These are phyloP conservation scores for Heterodera filipjevi DNA, from an alignment of 2,888 invertebrate species.

Conservation along the genomic window DNA sequence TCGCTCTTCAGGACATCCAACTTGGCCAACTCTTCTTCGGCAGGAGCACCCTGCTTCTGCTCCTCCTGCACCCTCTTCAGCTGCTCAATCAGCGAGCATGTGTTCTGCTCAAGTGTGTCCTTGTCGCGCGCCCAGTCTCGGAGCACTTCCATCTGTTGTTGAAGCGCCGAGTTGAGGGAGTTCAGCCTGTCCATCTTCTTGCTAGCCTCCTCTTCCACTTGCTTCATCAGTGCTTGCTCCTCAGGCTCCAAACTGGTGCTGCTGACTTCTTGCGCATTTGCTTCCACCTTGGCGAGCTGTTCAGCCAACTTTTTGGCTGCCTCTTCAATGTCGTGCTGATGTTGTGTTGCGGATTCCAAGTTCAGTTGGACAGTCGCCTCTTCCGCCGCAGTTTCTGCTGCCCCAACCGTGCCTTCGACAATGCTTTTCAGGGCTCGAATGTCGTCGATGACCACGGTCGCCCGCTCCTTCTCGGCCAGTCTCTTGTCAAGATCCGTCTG, in stretches of 20 bases:
- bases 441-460: slow-evolving; percentile 1
- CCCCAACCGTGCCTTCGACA: neutral
- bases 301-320: slow-evolving; percentile 1
- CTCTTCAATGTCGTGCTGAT: neutral
- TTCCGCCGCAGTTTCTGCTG: neutral
- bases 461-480: slow-evolving; percentile 2
- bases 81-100: neutral
- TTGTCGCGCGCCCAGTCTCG: neutral
- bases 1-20: neutral
- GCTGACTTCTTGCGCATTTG: neutral
- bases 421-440: neutral
- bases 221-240: slow-evolving; percentile 3
- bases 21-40: slow-evolving; percentile 3
- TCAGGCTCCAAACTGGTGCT: neutral
- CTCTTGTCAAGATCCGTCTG: neutral
- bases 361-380: neutral
- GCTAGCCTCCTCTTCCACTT: neutral
- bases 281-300: slow-evolving; percentile 4
- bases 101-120: neutral
- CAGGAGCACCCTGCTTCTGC: neutral
- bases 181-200: neutral
- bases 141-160: neutral
- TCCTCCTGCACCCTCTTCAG: neutral
- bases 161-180: neutral
- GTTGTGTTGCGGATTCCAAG: neutral